Percentiles rank a stretch among this genome's conserved stretches.
Conservation (phyloP, 2,113 vertebrate genomes). For the Micromys minutus region DNA sequence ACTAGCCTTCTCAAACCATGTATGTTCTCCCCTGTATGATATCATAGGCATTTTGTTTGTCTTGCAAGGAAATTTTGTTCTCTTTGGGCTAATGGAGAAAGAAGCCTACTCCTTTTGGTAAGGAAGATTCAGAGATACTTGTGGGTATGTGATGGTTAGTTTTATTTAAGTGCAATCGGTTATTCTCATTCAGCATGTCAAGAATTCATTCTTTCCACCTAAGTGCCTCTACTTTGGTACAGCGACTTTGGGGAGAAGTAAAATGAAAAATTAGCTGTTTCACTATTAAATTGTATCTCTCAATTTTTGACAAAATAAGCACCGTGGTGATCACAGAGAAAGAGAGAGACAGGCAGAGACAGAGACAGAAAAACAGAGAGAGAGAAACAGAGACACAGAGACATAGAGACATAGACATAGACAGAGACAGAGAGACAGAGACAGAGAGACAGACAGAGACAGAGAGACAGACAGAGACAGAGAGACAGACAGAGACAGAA, state of each 20-base stretch:
- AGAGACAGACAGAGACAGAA: too few species aligned
- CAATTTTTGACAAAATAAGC: not conserved
- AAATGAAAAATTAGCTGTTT: slow-evolving; percentile 11
- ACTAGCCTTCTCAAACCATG: not conserved
- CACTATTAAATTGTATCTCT: not conserved
- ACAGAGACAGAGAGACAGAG: not conserved
- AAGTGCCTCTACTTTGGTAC: not conserved
- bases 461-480: too few species aligned
- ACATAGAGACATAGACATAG: not conserved
- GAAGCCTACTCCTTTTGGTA: not conserved
- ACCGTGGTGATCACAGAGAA: not conserved
- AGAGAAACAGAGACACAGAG: not conserved
- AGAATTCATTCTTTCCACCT: slow-evolving; percentile 1
- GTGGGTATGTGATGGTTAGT: not conserved
- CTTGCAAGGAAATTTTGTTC: not conserved
- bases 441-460: too few species aligned
- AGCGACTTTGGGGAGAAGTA: not conserved
- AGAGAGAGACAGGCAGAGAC: not conserved
- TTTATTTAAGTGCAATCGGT: not conserved
- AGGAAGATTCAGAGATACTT: not conserved
- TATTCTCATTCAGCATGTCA: not conserved
- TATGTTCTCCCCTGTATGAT: not conserved
- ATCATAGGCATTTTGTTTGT: not conserved
- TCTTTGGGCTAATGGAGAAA: not conserved
- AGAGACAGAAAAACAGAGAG: too few species aligned